Evolutionary conservation across 2,113 vertebrate species (phyloP).

Genomic region (Centrocercus urophasianus): DNA sequence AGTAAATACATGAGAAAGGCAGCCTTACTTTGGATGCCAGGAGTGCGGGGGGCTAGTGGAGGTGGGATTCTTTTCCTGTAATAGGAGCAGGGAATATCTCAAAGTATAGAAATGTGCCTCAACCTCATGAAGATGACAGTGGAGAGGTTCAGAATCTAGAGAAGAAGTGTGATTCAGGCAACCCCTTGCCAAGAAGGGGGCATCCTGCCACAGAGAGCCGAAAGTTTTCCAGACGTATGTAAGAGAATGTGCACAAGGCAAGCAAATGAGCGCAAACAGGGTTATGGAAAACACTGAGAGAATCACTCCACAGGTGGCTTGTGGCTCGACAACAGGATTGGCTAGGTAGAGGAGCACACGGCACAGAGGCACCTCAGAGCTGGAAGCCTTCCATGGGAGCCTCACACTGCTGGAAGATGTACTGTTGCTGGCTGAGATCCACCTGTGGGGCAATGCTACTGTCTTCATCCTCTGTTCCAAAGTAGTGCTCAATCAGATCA

Average conservation of each 20-base stretch:
- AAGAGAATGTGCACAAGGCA: slow-evolving; percentile 84
- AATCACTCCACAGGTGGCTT: slow-evolving; percentile 80
- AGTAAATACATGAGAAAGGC: slow-evolving; percentile 73
- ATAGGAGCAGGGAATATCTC: slow-evolving; percentile 69
- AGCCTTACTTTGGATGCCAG: slow-evolving; percentile 75
- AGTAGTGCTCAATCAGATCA: slow-evolving; percentile 97
- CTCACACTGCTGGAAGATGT: slow-evolving; percentile 98
- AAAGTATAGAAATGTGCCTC: slow-evolving; percentile 71
- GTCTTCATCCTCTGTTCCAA: slow-evolving; percentile 95
- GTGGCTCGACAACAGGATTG: slow-evolving; percentile 79
- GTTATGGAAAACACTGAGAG: slow-evolving; percentile 82
- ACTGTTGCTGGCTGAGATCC: slow-evolving; percentile 97
- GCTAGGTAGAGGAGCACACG: slow-evolving; percentile 70
- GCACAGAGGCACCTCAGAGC: slow-evolving; percentile 84
- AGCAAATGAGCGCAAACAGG: slow-evolving; percentile 84
- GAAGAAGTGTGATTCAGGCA: slow-evolving; percentile 67
- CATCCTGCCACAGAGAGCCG: slow-evolving; percentile 80
- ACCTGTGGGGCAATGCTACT: slow-evolving; percentile 92
- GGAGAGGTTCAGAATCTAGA: slow-evolving; percentile 77
- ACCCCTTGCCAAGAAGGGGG: slow-evolving; percentile 76
- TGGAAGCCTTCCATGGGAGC: slow-evolving; percentile 99
- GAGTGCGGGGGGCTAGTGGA: slow-evolving; percentile 36
- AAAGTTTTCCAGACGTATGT: slow-evolving; percentile 82
- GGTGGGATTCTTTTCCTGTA: slow-evolving; percentile 65
- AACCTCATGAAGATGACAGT: slow-evolving; percentile 63